Conservation (phyloP, 2,888 invertebrate genomes). For the Nephrotoma appendiculata region DNA sequence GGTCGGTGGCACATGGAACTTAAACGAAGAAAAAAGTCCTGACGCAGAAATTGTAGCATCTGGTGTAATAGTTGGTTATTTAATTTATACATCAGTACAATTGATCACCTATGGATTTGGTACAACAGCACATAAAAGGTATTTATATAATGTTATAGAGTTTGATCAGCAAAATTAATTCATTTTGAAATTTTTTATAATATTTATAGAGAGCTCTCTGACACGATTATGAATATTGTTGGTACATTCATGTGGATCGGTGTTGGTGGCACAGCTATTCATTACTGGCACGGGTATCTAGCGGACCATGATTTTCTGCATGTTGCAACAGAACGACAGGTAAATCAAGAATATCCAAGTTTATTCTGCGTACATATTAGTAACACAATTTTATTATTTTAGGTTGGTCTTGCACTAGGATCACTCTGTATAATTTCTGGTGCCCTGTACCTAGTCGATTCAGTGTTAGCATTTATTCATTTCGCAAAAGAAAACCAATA, state of each 20-base stretch:
- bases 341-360: not conserved
- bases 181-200: not conserved
- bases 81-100: slow-evolving; percentile 68
- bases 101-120: slow-evolving; percentile 63
- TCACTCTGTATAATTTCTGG: slow-evolving; percentile 66
- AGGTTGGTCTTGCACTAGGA: slow-evolving; percentile 69
- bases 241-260: slow-evolving; percentile 75
- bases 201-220: slow-evolving; percentile 48
- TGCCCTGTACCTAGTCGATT: slow-evolving; percentile 65
- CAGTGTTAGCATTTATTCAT: slow-evolving; percentile 60
- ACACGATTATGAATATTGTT: slow-evolving; percentile 77
- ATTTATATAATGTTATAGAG: slow-evolving; percentile 6
- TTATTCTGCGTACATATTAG: not conserved
- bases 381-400: not conserved
- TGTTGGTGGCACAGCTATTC: slow-evolving; percentile 71
- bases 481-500: slow-evolving; percentile 42
- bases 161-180: not conserved
- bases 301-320: slow-evolving; percentile 61
- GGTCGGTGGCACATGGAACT: slow-evolving; percentile 80
- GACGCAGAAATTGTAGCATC: slow-evolving; percentile 81
- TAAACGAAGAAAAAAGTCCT: slow-evolving; percentile 75
- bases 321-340: slow-evolving; percentile 58
- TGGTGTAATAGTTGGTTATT: slow-evolving; percentile 73
- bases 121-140: slow-evolving; percentile 63
- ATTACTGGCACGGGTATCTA: slow-evolving; percentile 81